phyloP scores from a whole-genome alignment of 1,140 invertebrate genomes.

The Globodera ellingtonae region DNA sequence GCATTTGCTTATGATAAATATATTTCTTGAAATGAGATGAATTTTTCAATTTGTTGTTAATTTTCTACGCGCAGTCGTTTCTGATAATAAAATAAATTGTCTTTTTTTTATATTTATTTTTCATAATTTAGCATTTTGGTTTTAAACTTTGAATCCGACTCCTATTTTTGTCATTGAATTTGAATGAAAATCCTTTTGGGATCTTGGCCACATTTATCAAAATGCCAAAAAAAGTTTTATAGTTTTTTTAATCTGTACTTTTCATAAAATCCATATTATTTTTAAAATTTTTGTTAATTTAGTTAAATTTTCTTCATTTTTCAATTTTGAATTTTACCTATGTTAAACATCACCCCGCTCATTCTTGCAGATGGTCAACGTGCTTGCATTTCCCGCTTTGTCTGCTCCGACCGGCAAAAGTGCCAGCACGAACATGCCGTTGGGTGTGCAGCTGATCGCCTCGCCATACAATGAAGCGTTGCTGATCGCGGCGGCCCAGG shows the following conservation, averaged over 20 bases:
- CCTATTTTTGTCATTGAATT: no score
- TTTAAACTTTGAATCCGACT: no score
- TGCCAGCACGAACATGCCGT: conserved; percentile 73
- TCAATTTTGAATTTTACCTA: no score
- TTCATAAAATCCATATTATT: neutral
- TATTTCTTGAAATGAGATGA: neutral
- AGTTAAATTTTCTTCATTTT: no score
- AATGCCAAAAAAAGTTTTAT: neutral
- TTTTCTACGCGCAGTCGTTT: neutral
- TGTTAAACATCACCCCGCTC: neutral
- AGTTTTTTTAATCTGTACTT: neutral
- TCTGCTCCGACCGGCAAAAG: conserved; percentile 73
- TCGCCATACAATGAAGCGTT: conserved; percentile 51
- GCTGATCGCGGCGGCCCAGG: conserved; percentile 55
- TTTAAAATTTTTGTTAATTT: no score
- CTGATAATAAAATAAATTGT: neutral
- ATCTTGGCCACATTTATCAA: neutral
- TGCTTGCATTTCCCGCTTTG: conserved; percentile 36
- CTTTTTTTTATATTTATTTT: neutral
- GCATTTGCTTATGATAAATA: neutral
- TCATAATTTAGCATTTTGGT: no score
- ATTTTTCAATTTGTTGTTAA: neutral
- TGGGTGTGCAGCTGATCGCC: conserved; percentile 77
- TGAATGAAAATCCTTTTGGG: no score
- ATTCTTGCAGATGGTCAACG: conserved; percentile 31